A percentile compares a stretch with the other conserved stretches of the same genome.
phyloP scores from a whole-genome alignment of 2,113 vertebrate genomes.

The Sinocyclocheilus grahami region DNA sequence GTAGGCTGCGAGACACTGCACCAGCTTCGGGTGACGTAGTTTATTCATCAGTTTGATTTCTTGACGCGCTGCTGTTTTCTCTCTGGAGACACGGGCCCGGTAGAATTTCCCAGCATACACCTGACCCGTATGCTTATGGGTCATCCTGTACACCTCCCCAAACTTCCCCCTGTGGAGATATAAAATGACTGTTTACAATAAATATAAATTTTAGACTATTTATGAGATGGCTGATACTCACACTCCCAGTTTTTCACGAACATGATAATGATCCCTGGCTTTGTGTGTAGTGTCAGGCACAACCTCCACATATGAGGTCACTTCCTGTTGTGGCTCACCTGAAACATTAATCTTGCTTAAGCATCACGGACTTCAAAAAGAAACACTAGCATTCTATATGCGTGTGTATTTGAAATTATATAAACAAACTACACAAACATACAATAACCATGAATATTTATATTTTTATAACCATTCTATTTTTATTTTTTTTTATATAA shows the following conservation, averaged over 20 bases:
- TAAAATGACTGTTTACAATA: neutral
- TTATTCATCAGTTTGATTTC: slow-evolving; percentile 86
- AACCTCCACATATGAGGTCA: slow-evolving; percentile 57
- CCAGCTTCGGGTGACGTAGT: slow-evolving; percentile 82
- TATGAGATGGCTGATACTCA: slow-evolving; percentile 66
- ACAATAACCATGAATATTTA: no score
- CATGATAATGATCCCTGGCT: slow-evolving; percentile 74
- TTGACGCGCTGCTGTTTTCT: slow-evolving; percentile 67
- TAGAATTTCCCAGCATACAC: slow-evolving; percentile 84
- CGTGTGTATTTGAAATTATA: no score
- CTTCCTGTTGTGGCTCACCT: slow-evolving; percentile 64
- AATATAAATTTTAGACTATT: neutral
- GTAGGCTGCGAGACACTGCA: slow-evolving; percentile 82
- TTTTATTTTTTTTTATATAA: no score
- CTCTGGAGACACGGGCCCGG: slow-evolving; percentile 68
- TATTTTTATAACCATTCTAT: no score
- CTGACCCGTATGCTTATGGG: slow-evolving; percentile 76
- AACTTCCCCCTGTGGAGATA: slow-evolving; percentile 79
- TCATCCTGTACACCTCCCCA: slow-evolving; percentile 79
- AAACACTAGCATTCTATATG: neutral
- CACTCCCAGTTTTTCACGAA: slow-evolving; percentile 84
- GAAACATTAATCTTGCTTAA: neutral
- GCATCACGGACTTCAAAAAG: neutral
- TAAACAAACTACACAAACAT: no score
- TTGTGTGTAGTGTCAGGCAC: slow-evolving; percentile 73